Conservation (phyloP, 2,888 invertebrate species). For the Caenorhabditis sp. region DNA sequence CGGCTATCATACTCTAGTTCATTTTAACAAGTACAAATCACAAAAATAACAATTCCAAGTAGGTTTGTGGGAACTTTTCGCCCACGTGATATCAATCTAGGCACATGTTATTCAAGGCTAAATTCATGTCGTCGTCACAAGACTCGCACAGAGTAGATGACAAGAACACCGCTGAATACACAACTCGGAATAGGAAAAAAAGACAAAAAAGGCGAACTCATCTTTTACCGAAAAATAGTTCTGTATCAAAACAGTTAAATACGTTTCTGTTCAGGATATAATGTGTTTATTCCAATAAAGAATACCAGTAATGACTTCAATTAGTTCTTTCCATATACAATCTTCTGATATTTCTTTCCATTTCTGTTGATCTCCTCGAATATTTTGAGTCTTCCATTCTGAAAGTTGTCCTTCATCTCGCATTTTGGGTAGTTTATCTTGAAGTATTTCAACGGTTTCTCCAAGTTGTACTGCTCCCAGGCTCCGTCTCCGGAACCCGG, state of each 20-base stretch:
- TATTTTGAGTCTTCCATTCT: slow-evolving; percentile 25
- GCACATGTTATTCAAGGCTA: not conserved
- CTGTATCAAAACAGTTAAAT: too few relatives aligned
- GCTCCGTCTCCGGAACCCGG: not conserved
- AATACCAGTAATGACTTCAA: too few relatives aligned
- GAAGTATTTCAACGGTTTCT: slow-evolving; percentile 20
- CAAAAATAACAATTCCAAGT: not conserved
- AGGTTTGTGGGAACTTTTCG: not conserved
- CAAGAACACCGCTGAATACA: too few relatives aligned
- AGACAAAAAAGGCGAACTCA: too few relatives aligned
- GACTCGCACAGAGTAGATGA: too few relatives aligned
- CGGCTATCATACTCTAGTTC: too few relatives aligned
- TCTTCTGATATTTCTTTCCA: slow-evolving; percentile 32
- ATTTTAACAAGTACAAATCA: too few relatives aligned
- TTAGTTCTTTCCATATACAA: slow-evolving; percentile 8
- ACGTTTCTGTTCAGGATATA: too few relatives aligned
- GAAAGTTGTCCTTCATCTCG: slow-evolving; percentile 32
- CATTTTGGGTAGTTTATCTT: slow-evolving; percentile 30
- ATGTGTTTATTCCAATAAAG: too few relatives aligned
- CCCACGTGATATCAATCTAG: not conserved
- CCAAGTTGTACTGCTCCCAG: slow-evolving; percentile 22
- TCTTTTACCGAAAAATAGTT: too few relatives aligned
- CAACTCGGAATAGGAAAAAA: too few relatives aligned
- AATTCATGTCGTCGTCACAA: not conserved
- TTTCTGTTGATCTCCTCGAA: slow-evolving; percentile 19